Evolutionary conservation across 2,113 vertebrate genomes (phyloP), one percentile per base, ranked within the genome.

Genomic region (Ascaphus truei): DNA sequence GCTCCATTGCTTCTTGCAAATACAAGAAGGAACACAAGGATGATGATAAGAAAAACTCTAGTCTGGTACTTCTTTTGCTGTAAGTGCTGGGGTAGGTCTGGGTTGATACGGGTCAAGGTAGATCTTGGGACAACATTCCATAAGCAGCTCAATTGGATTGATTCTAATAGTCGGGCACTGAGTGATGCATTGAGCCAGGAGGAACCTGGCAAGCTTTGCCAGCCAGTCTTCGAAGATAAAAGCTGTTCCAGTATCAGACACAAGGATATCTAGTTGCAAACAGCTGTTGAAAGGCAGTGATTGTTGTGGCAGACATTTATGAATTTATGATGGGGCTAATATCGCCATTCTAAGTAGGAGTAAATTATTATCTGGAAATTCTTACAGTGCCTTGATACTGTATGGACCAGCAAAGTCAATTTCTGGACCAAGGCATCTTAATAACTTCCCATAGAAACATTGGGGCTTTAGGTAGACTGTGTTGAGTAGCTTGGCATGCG

Each of bases 331-430:
- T 15, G 37, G 12, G 53, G 39, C 62, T 18, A 0, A 20, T 1
- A 63, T 80, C 7, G 30, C 34, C 0, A 30, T 61, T 76, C 41
- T 59, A 36, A 75, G 6, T 66, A n/a, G 67, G 27, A 11, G n/a
- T n/a, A n/a, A 50, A 4, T 22, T 5, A 2, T 2, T 43, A 36
- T 18, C 1, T 11, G 57, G 34, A 71, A 71, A 16, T 13, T 33
- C 30, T 47, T 76, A 39, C 30, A 12, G 11, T 33, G 10, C n/a
- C n/a, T n/a, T n/a, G n/a, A n/a, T n/a, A n/a, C n/a, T n/a, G 23
- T 58, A 67, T 43, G 8, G 11, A 7, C 13, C 25, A 63, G 0
- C 12, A 56, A n/a, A n/a, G n/a, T n/a, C n/a, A n/a, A n/a, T n/a
- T n/a, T n/a, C n/a, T n/a, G n/a, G n/a, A n/a, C n/a, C n/a, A n/a